Evolutionary conservation across 2,888 invertebrate genomes (phyloP), one percentile per base, ranked within the genome.

Genomic region (Mystacides longicornis): DNA sequence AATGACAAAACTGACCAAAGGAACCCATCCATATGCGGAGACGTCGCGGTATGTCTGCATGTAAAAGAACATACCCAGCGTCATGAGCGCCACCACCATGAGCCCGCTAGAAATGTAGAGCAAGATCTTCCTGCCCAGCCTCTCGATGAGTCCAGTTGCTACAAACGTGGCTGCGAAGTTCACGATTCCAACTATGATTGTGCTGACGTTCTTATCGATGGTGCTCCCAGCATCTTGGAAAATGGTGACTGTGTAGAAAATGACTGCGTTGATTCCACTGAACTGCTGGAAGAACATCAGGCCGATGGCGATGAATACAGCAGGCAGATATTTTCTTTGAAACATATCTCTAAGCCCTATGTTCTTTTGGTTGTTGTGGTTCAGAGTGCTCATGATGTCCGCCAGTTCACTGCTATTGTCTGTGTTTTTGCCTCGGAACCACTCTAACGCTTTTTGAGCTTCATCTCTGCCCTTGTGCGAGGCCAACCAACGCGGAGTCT

Each of bases 241-340:
- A 60, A 97, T 95, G 46, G 78, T 75, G 7, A 86, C 87, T 3
- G 94, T 90, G 68, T 95, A 96, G 71, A 96, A 96, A 67, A 97
- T 93, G 43, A 97, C 88, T 11, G 94, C 95, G 70, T 97, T 97
- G 62, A 96, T 96, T 48, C 96, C 96, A 66, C 89, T 90, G 64
- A 94, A 73, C 70, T 97, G 97, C 77, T 97, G 97, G 75, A 96
- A 94, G 64, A 93, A 83, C 95, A 96, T 96, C 52, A 97, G 78
- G 0, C 91, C 89, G 23, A 95, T 72, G 0, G 90, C 86, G 61
- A 96, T 90, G 1, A 85, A 69, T 42, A 96, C 71, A 0, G 95
- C 91, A 64, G 86, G 87, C 50, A 86, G 67, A 66, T 93, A 85
- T 63, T 81, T 82, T 33, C 75, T 79, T 43, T 76, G 75, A 63